These are phyloP conservation scores for rabbit (Oryctolagus cuniculus) DNA, from an alignment of 2,113 vertebrate genomes.

Conservation along the genomic window mOryCun1.1 NC_091432.1:227800001-227800500, in stretches of 20 bases:
- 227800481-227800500: conserved; percentile 32
- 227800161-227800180: conserved; percentile 50
- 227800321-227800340: conserved; percentile 16
- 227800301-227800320: conserved; percentile 20
- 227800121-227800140: conserved; percentile 68
- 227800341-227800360: conserved; percentile 48
- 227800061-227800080: conserved; percentile 54
- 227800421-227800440: not conserved
- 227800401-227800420: conserved; percentile 1
- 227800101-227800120: conserved; percentile 57
- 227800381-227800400: conserved; percentile 45
- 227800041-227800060: conserved; percentile 37
- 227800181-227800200: conserved; percentile 63
- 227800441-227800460: not conserved
- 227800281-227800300: not conserved
- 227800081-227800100: conserved; percentile 66
- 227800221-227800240: conserved; percentile 66
- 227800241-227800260: conserved; percentile 46
- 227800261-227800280: not conserved
- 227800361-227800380: conserved; percentile 40
- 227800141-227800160: conserved; percentile 59
- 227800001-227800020: conserved; percentile 37
- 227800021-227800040: conserved; percentile 53
- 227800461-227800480: conserved; percentile 29
- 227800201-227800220: conserved; percentile 24